Base-by-base conservation (phyloP, 2,797 vertebrate species). In the Phrynocephalus forsythii region DNA sequence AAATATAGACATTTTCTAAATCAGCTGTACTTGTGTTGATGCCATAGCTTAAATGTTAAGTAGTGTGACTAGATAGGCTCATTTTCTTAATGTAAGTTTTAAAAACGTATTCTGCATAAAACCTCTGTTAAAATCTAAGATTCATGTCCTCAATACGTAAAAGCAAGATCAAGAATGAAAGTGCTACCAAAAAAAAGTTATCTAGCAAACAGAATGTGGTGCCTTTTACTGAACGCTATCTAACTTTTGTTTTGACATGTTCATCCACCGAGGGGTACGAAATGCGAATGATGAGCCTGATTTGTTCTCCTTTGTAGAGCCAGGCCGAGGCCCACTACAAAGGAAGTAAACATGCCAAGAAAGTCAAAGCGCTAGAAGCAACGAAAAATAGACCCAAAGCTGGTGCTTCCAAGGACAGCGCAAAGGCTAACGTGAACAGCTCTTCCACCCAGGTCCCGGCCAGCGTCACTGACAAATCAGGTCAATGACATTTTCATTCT, bases 301-400 rank as follows among this genome's bases (percentile, higher is more conserved):
- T 98, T 98, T 97, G 96, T 98, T 98, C 97, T 98, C 96, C 96
- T 97, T 96, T 97, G 96, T 98, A 99, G 99, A 99, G 97, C 97
- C 99, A 99, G 97, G 99, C 99, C 83, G 98, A 99, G 95, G 98
- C 99, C 92, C 99, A 99, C 96, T 99, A 98, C 97, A 98, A 98
- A 98, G 99, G 99, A 96, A 98, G 98, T 96, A 99, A 99, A 96
- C 99, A 99, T 94, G 98, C 98, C 96, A 99, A 99, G 98, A 99
- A 99, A 97, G 97, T 99, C 95, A 99, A 99, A 98, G 98, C 98
- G 95, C 98, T 99, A 96, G 98, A 99, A 96, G 97, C 97, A 97
- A 98, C 97, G 95, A 99, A 98, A 97, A 97, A 95, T 95, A 99
- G 98, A 95, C 96, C 97, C 95, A 98, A 98, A 97, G 95, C 92